These are phyloP conservation scores for Strongylocentrotus purpuratus DNA, from an alignment of 35 echinoderm and acorn worm genomes.

Conservation along the genomic window DNA sequence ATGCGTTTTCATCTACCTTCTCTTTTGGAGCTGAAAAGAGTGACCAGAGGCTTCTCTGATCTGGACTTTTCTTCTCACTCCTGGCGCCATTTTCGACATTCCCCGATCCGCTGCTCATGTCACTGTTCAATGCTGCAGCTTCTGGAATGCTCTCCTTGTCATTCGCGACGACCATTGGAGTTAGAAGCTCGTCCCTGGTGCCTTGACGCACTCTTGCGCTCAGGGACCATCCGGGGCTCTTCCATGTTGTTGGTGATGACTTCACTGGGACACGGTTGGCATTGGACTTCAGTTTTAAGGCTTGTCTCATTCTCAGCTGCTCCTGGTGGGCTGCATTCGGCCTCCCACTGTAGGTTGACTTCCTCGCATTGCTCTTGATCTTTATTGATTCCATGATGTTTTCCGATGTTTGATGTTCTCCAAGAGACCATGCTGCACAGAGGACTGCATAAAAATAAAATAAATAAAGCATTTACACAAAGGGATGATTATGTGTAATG, in stretches of 20 bases:
- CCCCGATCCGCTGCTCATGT: not conserved
- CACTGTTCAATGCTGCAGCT: not conserved
- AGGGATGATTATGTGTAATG: too few species aligned
- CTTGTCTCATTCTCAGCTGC: constrained; percentile 1
- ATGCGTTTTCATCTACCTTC: not conserved
- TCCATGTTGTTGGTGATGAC: not conserved
- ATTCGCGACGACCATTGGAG: not conserved
- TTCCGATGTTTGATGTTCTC: not conserved
- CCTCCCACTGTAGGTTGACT: constrained; percentile 69
- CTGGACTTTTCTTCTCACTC: constrained; percentile 20
- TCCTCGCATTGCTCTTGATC: constrained; percentile 61
- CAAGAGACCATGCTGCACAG: not conserved
- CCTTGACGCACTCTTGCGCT: not conserved
- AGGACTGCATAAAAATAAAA: not conserved
- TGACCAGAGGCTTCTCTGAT: constrained; percentile 31
- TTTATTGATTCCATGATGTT: constrained; percentile 40
- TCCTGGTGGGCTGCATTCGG: constrained; percentile 1
- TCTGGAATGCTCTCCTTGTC: not conserved
- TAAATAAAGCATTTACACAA: not conserved
- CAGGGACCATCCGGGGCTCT: constrained; percentile 21
- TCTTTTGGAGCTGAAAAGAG: constrained; percentile 27
- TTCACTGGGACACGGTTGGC: not conserved
- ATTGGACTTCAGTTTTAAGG: not conserved
- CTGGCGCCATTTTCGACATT: not conserved
- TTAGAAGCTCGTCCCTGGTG: not conserved